A percentile compares a stretch with the other conserved stretches of the same genome.
These are phyloP conservation scores for Enteromius anoplus DNA, from an alignment of 2,797 vertebrate species.

Conservation along the genomic window DNA sequence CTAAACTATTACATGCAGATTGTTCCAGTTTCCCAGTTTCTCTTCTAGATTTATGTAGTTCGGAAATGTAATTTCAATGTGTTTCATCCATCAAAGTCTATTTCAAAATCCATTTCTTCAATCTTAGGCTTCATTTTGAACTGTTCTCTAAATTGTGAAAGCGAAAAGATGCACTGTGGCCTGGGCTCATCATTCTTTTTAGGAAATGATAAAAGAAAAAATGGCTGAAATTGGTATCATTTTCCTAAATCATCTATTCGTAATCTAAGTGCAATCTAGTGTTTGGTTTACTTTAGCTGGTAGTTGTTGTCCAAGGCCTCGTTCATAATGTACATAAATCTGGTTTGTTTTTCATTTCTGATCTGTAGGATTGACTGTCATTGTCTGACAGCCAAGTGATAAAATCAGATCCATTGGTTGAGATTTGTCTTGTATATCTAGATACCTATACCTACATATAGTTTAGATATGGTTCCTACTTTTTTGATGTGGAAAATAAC, in stretches of 20 bases:
- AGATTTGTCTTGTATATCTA: neutral
- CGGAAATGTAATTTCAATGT: neutral
- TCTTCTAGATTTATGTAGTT: neutral
- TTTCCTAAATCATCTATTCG: slow-evolving; percentile 1
- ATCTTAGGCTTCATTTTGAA: neutral
- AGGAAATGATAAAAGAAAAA: neutral
- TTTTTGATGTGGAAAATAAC: neutral
- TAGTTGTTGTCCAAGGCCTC: neutral
- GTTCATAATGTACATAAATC: neutral
- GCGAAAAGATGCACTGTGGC: neutral
- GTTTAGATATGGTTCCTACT: neutral
- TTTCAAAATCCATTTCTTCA: slow-evolving; percentile 1
- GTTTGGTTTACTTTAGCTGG: neutral
- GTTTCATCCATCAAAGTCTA: slow-evolving; percentile 18
- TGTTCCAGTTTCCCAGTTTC: neutral
- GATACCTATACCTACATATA: neutral
- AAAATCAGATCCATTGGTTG: neutral
- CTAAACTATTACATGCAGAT: slow-evolving; percentile 11
- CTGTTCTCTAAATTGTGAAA: neutral
- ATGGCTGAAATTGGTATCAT: neutral
- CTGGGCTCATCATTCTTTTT: neutral
- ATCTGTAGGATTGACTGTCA: neutral
- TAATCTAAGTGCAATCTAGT: neutral
- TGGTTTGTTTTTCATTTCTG: neutral
- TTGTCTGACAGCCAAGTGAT: neutral